phyloP scores from a whole-genome alignment of 2,888 invertebrate species.

The Melanophora roralis region DNA sequence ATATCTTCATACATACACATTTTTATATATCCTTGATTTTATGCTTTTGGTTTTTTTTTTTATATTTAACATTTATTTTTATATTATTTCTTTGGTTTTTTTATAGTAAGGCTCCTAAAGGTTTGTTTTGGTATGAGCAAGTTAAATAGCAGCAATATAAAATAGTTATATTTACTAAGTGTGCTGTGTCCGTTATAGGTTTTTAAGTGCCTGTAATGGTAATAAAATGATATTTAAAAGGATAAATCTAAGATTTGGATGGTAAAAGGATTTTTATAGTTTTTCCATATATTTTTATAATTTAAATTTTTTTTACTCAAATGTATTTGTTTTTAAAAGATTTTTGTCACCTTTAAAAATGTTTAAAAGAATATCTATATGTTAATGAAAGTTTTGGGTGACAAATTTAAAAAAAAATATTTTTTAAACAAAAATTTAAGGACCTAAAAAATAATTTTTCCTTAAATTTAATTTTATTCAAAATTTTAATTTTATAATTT shows the following conservation, averaged over 20 bases:
- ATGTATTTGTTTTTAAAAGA: neutral
- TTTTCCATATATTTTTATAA: neutral
- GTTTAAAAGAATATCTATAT: too few species aligned
- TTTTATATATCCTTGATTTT: constrained; percentile 5
- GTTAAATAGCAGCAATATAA: neutral
- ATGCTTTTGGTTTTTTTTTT: neutral
- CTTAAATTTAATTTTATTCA: too few species aligned
- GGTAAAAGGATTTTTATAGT: neutral
- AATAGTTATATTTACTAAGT: neutral
- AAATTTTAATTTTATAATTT: too few species aligned
- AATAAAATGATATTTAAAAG: neutral
- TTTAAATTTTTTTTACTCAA: neutral
- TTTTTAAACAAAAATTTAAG: too few species aligned
- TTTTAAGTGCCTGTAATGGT: neutral
- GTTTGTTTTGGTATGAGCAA: neutral
- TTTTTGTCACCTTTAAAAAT: too few species aligned
- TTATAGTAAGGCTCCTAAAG: neutral
- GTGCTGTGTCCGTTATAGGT: neutral
- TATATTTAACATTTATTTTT: constrained; percentile 23
- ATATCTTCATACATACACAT: constrained; percentile 38
- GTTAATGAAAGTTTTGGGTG: too few species aligned
- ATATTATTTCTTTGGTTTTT: constrained; percentile 20
- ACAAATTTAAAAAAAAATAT: too few species aligned
- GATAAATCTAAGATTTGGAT: neutral
- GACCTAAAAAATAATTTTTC: too few species aligned